Base-by-base conservation (phyloP, 1,140 invertebrate genomes). In the Mylabris phalerata region DNA sequence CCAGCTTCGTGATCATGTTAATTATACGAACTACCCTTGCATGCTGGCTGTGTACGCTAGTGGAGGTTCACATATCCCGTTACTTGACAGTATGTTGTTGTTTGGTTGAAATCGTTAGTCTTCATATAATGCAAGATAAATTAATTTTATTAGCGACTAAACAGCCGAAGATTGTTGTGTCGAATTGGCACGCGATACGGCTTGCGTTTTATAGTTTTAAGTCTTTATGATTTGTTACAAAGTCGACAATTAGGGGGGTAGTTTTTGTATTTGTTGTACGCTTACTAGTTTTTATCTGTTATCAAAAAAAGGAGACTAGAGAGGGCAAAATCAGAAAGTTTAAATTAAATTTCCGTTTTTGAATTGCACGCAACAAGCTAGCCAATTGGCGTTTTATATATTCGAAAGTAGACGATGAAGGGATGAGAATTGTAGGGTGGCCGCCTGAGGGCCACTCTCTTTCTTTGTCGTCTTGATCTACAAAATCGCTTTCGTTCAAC, bases 81-180 rank as follows among this genome's bases (percentile, higher is more conserved):
- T 32, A 32, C 32, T 32, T 32, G 32, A 32, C 32, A 32, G 7
- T 32, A 32, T 32, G 32, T 32, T 32, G 32, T 32, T 32, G 32
- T 32, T 67, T 59, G 60, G 61, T 62, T 64, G 59, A 32, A 62
- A 67, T 59, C 61, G 60, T 49, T 52, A 44, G 49, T 55, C 59
- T 55, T 59, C 59, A 62, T 67, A 63, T 71, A 73, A 71, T 71
- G 70, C 62, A 71, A 71, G 72, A 72, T 72, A 73, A 73, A 73
- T 73, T 73, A 73, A 73, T 73, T 73, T 73, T 72, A 73, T 73
- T 72, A 70, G 70, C 67, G 68, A 63, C 70, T 73, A 73, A 73
- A 70, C 71, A 73, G 71, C 62, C 64, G 60, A 67, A 73, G 69
- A 73, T 73, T 73, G 69, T 72, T 72, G 19, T 19, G 70, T 69